A percentile compares a stretch with the other conserved stretches of the same genome.
phyloP scores from a whole-genome alignment of 1,140 invertebrate species.

The Pseudomyrmex concolor region DNA sequence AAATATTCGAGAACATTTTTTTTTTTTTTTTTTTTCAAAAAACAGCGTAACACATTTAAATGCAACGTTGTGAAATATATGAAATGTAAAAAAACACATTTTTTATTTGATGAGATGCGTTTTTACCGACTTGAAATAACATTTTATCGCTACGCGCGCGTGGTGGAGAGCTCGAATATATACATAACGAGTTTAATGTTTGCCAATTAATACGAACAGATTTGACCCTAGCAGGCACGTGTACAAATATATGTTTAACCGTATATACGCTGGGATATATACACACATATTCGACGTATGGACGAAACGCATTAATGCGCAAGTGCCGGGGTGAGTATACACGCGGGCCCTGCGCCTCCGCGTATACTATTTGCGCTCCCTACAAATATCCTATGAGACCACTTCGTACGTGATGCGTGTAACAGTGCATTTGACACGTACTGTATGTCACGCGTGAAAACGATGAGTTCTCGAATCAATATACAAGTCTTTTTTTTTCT shows the following conservation, averaged over 20 bases:
- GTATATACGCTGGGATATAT: slow-evolving; percentile 22
- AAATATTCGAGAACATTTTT: slow-evolving; percentile 30
- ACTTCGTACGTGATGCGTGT: slow-evolving; percentile 69
- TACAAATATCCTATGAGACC: slow-evolving; percentile 68
- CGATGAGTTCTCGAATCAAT: slow-evolving; percentile 66
- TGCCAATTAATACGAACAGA: slow-evolving; percentile 59
- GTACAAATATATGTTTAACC: slow-evolving; percentile 56
- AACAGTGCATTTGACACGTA: slow-evolving; percentile 70
- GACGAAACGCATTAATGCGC: slow-evolving; percentile 45
- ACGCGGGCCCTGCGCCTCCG: not conserved
- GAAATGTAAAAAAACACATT: slow-evolving; percentile 5
- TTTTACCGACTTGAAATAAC: slow-evolving; percentile 50
- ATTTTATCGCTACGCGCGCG: slow-evolving; percentile 22
- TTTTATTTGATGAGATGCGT: slow-evolving; percentile 49
- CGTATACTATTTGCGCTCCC: slow-evolving; percentile 16
- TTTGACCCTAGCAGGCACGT: slow-evolving; percentile 44
- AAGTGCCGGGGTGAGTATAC: slow-evolving; percentile 44
- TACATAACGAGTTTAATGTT: slow-evolving; percentile 60
- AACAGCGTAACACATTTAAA: slow-evolving; percentile 13
- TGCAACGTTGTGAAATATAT: not conserved
- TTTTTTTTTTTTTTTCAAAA: not conserved
- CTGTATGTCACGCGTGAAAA: slow-evolving; percentile 67
- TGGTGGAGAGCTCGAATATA: slow-evolving; percentile 16
- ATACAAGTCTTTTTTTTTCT: slow-evolving; percentile 10
- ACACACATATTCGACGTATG: slow-evolving; percentile 21